Base-by-base conservation (phyloP, 2,113 vertebrate genomes). In the Semnornis frantzii region DNA sequence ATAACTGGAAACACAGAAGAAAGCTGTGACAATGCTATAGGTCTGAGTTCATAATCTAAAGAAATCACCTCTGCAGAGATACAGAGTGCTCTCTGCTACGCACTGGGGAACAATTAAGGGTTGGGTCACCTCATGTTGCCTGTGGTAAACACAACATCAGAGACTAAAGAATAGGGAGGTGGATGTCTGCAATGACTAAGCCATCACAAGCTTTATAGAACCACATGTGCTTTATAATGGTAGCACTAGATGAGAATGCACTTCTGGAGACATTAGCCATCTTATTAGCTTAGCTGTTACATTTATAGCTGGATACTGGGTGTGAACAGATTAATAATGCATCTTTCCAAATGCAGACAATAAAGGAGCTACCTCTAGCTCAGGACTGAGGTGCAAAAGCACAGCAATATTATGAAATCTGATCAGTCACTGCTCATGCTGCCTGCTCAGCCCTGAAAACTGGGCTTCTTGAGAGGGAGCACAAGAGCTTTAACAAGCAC, bases 151-250 rank as follows among this genome's bases (percentile, higher is more conserved):
- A 10, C 25, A 72, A n/a, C 23, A 60, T 73, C 21, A 54, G 48
- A 52, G 15, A 80, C 34, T 57, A 12, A 76, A 70, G 23, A 63
- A 59, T 30, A 33, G 37, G 27, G 46, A 30, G 5, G 5, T 8
- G 27, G 24, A 31, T 58, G 10, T 37, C 54, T 88, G 33, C 58
- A 78, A 33, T 9, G 7, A 10, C 46, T 59, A 57, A 80, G 52
- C 24, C 25, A 31, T 52, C 8, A 1, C 1, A 0, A 50, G 6
- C 4, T 0, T n/a, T 80, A 18, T 0, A 83, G n/a, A n/a, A 73
- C 62, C 34, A 83, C 15, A 37, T 82, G 10, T 25, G 19, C 17
- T 69, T 58, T 18, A 8, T 10, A 75, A 48, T 3, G 12, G 15
- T 5, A 31, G 15, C 2, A 2, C 5, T 31, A n/a, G 54, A 62